phyloP scores from a whole-genome alignment of 2,888 invertebrate genomes.

The Idaea straminata region DNA sequence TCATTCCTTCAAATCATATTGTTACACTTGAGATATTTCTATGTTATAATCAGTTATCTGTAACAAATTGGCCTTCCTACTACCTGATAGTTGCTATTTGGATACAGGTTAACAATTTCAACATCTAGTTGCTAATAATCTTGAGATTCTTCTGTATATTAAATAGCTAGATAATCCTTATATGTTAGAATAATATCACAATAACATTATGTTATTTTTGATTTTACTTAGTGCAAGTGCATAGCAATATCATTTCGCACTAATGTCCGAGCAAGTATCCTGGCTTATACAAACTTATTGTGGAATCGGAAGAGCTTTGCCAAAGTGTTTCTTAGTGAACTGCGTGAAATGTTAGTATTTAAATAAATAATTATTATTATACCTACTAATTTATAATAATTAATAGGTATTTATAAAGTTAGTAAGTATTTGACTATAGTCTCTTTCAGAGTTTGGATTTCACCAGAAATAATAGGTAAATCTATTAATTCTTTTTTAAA shows the following conservation, averaged over 20 bases:
- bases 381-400: too few relatives aligned
- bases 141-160: background rate
- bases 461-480: too few relatives aligned
- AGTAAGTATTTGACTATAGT: too few relatives aligned
- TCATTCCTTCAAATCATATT: background rate
- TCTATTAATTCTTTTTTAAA: too few relatives aligned
- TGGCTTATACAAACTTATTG: constrained; percentile 35
- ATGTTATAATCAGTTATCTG: background rate
- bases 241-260: constrained; percentile 22
- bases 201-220: background rate
- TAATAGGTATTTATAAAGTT: too few relatives aligned
- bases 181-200: background rate
- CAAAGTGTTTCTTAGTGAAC: constrained; percentile 37
- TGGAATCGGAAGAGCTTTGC: constrained; percentile 44
- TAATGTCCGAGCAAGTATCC: constrained; percentile 44
- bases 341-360: constrained; percentile 49
- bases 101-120: background rate
- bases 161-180: background rate
- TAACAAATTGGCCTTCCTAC: background rate
- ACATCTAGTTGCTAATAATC: background rate
- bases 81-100: background rate
- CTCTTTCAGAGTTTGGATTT: too few relatives aligned
- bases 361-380: background rate
- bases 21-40: background rate
- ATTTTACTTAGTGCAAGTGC: background rate